Evolutionary conservation across 2,888 invertebrate genomes (phyloP), one percentile per base, ranked within the genome.

Genomic region (Petrophora chlorosata): DNA sequence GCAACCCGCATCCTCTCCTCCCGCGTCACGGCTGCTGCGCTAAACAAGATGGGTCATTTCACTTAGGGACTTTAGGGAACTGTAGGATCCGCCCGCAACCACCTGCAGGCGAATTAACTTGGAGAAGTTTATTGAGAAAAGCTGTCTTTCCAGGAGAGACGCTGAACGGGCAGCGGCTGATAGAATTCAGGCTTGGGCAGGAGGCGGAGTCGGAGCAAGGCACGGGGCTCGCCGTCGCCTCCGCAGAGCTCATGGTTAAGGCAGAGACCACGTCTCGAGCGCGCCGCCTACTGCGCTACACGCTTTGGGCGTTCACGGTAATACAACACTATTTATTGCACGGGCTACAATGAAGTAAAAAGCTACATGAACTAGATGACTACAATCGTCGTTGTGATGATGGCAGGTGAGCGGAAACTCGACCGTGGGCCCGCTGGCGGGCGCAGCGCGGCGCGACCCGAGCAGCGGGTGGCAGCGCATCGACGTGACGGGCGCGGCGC

Each of bases 401-500:
- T 29, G 2, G 5, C 45, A 61, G 60, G 58, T 94, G 65, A 89
- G 90, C 66, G 93, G 91, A 65, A 94, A 94, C 79, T 91, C 91
- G 60, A 93, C 91, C 65, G 91, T 93, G 42, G 85, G 81, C 53
- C 76, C 73, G 63, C 81, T 88, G 65, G 90, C 86, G 73, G 88
- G 85, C 70, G 59, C 82, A 36, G 89, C 94, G 63, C 91, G 94
- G 73, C 91, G 76, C 61, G 73, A 71, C 60, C 66, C 92, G 35
- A 91, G 92, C 55, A 91, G 94, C 58, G 97, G 96, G 35, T 97
- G 97, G 97, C 95, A 96, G 81, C 95, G 96, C 67, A 92, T 97
- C 65, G 96, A 97, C 85, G 92, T 97, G 65, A 96, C 96, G 56
- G 88, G 91, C 51, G 94, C 94, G 35, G 95, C 96, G 49, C 93